These are phyloP conservation scores for Antennarius striatus DNA, from an alignment of 2,113 vertebrate genomes.

Conservation along the genomic window DNA sequence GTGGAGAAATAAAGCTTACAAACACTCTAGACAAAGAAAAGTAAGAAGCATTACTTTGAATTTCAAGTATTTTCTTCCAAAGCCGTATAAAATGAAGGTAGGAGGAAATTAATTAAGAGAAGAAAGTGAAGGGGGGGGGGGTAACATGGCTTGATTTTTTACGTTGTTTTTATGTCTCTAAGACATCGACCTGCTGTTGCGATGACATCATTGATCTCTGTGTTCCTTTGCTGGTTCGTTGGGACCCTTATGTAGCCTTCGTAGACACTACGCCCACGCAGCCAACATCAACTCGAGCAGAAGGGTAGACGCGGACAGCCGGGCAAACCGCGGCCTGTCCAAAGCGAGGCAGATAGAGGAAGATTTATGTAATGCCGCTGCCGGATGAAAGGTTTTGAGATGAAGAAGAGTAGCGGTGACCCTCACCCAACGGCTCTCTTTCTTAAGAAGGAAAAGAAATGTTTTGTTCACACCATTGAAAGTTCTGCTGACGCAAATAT, in stretches of 20 bases:
- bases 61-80: conserved; percentile 57
- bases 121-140: background rate
- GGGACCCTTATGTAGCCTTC: conserved; percentile 30
- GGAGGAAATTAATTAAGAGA: conserved; percentile 57
- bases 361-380: conserved; percentile 52
- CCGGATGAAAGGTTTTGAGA: conserved; percentile 11
- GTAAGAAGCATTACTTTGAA: conserved; percentile 53
- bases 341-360: conserved; percentile 24
- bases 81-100: conserved; percentile 46
- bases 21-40: conserved; percentile 59
- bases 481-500: background rate
- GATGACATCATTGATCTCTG: conserved; percentile 36
- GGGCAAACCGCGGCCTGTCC: conserved; percentile 22
- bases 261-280: conserved; percentile 6
- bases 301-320: conserved; percentile 39
- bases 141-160: conserved; percentile 16
- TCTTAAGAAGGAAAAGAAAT: conserved; percentile 17
- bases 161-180: conserved; percentile 46
- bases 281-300: background rate
- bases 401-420: conserved; percentile 9
- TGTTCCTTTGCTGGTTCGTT: conserved; percentile 39
- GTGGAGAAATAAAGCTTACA: conserved; percentile 46
- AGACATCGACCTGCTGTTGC: conserved; percentile 45
- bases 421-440: conserved; percentile 29
- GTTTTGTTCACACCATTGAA: conserved; percentile 3